Evolutionary conservation across 2,888 invertebrate genomes (phyloP), one percentile per base, ranked within the genome.

Genomic region (Pyrrhosoma nymphula): DNA sequence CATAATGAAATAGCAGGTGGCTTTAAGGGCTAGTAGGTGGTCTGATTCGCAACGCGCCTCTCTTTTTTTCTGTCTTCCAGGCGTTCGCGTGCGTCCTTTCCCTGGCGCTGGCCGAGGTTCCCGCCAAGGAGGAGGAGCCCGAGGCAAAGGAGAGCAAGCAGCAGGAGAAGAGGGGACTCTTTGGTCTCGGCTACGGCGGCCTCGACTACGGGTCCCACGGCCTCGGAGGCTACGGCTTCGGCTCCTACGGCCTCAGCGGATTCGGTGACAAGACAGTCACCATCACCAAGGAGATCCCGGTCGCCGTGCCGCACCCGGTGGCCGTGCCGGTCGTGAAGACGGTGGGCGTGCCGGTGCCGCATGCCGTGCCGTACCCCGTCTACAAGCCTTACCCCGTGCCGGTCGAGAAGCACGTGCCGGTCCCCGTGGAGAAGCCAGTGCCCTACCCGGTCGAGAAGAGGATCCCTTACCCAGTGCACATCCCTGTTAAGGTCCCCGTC

Each of bases 401-500:
- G 8, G 93, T 93, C 26, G 69, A 69, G 69, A 93, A 75, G 55
- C 93, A 69, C 16, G 20, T 47, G 10, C 93, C 93, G 16, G 39
- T 69, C n/a, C 26, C 93, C 16, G 93, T 93, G 14, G 93, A 93
- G n/a, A 93, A 69, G 23, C 93, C 93, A 26, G 93, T 93, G 47
- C 93, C 93, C 20, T 93, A 93, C 93, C 93, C 93, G 16, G 93
- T 93, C 47, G 93, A 93, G 69, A 93, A 93, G 93, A 93, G 39
- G 75, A 55, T 93, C 16, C 93, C 93, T 16, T 93, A 93, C 55
- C 93, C 93, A 14, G 93, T 93, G 47, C 93, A 93, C 93, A 55
- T 93, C 93, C 93, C 93, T 2, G 47, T 47, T n/a, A 93, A 93
- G 75, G 93, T 93, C 26, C 69, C 69, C n/a, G 69, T 69, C 6